Evolutionary conservation across 2,113 vertebrate genomes (phyloP).

Genomic region (Stigmatopora argus): DNA sequence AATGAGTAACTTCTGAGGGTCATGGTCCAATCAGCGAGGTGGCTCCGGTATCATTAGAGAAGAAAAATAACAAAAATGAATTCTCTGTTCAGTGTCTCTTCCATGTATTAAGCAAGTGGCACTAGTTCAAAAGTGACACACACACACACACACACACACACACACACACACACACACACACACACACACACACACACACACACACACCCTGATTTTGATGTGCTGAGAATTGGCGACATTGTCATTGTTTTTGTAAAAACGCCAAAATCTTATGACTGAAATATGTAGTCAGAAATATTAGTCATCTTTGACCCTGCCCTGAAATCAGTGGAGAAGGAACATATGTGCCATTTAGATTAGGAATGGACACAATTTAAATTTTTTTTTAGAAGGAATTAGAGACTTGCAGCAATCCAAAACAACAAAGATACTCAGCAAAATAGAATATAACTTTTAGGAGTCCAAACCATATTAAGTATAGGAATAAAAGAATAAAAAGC

Average conservation of each 20-base stretch:
- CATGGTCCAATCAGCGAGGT: constrained; percentile 26
- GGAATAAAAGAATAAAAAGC: too few relatives aligned
- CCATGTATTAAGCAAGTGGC: constrained; percentile 5
- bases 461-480: too few relatives aligned
- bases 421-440: too few relatives aligned
- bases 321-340: too few relatives aligned
- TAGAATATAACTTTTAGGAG: too few relatives aligned
- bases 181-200: too few relatives aligned
- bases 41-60: constrained; percentile 31
- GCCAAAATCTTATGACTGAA: background rate
- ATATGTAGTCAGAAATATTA: background rate
- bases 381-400: too few relatives aligned
- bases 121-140: background rate
- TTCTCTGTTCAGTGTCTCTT: constrained; percentile 9
- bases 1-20: constrained; percentile 40
- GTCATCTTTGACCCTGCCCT: background rate
- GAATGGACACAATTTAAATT: too few relatives aligned
- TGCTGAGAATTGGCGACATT: background rate
- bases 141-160: too few relatives aligned
- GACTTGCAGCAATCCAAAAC: too few relatives aligned
- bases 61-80: background rate
- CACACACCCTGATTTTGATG: background rate
- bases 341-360: too few relatives aligned
- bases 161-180: too few relatives aligned
- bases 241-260: background rate